phyloP scores from a whole-genome alignment of 2,113 vertebrate genomes.

The Trogon melanurus region DNA sequence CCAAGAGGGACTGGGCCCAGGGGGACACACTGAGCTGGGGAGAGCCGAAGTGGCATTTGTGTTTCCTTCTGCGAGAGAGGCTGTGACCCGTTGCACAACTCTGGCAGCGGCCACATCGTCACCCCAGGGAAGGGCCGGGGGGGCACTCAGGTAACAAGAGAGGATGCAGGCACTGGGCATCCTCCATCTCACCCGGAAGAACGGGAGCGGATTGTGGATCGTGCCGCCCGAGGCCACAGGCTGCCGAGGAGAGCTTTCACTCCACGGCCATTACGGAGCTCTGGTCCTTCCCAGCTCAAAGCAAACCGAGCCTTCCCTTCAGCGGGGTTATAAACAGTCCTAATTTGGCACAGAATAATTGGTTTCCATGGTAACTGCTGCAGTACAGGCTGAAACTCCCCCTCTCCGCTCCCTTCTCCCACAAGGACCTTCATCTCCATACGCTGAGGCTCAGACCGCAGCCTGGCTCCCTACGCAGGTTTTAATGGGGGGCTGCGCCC shows the following conservation, averaged over 20 bases:
- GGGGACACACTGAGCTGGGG: rapidly evolving
- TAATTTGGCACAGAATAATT: slow-evolving; percentile 80
- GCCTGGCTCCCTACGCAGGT: slow-evolving; percentile 31
- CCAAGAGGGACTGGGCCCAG: not conserved
- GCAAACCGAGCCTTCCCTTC: slow-evolving; percentile 44
- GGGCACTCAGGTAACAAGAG: not conserved
- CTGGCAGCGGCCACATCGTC: not conserved
- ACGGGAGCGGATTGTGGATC: rapidly evolving
- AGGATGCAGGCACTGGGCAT: not conserved
- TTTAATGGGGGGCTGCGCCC: not conserved
- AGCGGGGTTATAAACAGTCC: slow-evolving; percentile 70
- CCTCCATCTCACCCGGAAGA: not conserved
- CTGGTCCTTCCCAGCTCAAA: slow-evolving; percentile 15
- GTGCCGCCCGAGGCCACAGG: too few relatives aligned
- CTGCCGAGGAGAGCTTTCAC: not conserved
- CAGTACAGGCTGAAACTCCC: slow-evolving; percentile 76
- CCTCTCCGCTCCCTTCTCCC: slow-evolving; percentile 49
- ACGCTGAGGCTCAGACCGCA: slow-evolving; percentile 47
- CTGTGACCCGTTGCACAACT: not conserved
- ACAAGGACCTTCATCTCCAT: slow-evolving; percentile 74
- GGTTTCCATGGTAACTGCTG: slow-evolving; percentile 81
- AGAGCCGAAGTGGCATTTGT: not conserved
- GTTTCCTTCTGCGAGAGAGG: not conserved
- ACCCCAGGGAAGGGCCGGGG: not conserved
- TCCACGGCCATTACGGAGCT: not conserved